phyloP scores from a whole-genome alignment of 1,140 invertebrate genomes.

The Branchinecta lindahli region DNA sequence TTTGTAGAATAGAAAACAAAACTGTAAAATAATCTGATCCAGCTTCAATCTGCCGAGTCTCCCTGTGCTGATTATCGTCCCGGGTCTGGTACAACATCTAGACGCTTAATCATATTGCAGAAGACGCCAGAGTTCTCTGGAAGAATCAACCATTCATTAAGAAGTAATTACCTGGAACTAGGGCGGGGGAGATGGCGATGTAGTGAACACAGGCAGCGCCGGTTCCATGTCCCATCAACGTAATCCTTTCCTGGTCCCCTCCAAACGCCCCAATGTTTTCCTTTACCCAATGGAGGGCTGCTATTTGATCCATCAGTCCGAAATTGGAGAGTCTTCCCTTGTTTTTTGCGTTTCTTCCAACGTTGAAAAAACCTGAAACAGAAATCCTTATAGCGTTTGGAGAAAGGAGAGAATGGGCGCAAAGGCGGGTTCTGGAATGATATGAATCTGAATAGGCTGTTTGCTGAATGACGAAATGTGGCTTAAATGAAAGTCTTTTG shows the following conservation, averaged over 20 bases:
- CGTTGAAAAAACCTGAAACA: conserved; percentile 60
- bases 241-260: conserved; percentile 48
- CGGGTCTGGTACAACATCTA: no score
- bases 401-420: no score
- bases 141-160: not conserved
- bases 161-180: conserved; percentile 59
- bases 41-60: no score
- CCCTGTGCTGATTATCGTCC: no score
- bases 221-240: conserved; percentile 80
- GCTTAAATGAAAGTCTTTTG: no score
- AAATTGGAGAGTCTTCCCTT: conserved; percentile 76
- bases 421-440: no score
- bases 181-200: conserved; percentile 74
- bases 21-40: no score
- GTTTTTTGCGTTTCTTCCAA: conserved; percentile 57
- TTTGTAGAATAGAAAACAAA: no score
- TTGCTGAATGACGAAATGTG: no score
- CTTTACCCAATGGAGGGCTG: conserved; percentile 76
- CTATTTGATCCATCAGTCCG: conserved; percentile 83
- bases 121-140: no score
- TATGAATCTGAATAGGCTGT: no score
- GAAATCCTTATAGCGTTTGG: not conserved
- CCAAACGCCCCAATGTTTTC: conserved; percentile 80
- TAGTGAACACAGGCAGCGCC: conserved; percentile 90
- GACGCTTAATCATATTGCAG: no score